Evolutionary conservation across 2,888 invertebrate species (phyloP).

Genomic region (Temnothorax ravouxi): DNA sequence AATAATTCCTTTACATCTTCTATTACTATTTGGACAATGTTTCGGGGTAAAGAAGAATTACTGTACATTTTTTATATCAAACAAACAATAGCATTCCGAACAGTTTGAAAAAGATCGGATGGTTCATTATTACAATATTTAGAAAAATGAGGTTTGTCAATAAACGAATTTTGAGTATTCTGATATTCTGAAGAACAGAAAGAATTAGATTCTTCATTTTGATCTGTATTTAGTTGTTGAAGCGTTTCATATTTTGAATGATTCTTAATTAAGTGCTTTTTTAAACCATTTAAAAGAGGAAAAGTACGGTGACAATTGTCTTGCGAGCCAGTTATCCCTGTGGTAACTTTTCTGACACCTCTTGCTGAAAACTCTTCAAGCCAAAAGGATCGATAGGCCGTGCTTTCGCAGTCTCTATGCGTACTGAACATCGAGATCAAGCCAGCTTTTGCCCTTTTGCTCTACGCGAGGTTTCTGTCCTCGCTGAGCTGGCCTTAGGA

Average conservation of each 20-base stretch:
- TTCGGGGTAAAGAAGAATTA: slow-evolving; percentile 15
- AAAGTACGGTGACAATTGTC: slow-evolving; percentile 4
- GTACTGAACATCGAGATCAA: too few species aligned
- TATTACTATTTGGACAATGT: neutral
- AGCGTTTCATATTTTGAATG: neutral
- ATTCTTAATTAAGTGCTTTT: slow-evolving; percentile 8
- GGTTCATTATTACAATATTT: neutral
- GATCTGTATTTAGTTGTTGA: neutral
- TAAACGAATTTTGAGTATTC: neutral
- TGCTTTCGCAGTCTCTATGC: too few species aligned
- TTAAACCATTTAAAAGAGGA: neutral
- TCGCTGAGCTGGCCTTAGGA: too few species aligned
- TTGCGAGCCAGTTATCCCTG: too few species aligned
- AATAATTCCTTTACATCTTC: slow-evolving; percentile 5
- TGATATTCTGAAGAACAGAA: neutral
- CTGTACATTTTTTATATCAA: neutral
- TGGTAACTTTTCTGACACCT: too few species aligned
- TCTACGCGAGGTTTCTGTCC: too few species aligned
- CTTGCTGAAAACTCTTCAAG: too few species aligned
- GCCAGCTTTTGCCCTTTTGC: too few species aligned
- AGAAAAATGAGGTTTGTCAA: neutral
- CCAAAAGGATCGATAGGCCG: too few species aligned
- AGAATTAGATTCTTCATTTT: neutral
- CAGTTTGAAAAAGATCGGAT: neutral
- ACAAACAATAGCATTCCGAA: slow-evolving; percentile 2